Evolutionary conservation across 2,888 invertebrate genomes (phyloP), one percentile per base, ranked within the genome.

Genomic region (Aquatica leii): DNA sequence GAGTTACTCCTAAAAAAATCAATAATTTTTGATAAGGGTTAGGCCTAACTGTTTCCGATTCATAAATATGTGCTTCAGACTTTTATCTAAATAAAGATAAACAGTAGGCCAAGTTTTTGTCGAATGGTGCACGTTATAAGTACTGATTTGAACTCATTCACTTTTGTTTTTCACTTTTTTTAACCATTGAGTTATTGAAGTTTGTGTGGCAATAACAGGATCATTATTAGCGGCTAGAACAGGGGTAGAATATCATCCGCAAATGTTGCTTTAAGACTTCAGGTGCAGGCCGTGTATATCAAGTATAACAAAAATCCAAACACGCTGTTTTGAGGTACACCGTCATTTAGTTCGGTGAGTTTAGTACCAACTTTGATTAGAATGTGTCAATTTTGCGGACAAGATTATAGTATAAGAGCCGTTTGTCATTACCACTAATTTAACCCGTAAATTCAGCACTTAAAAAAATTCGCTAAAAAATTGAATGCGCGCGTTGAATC

Each of bases 61-160:
- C n/a, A n/a, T 48, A 31, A 31, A 31, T 31, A 31, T 9, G 31
- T 31, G 31, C 9, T 31, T 48, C 4, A 4, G 48, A 6, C 18
- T 31, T 9, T 9, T 31, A 9, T 31, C 31, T 9, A 31, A 9
- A 9, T 31, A 9, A 9, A 15, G 48, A 48, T 48, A 18, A 18
- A 48, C 48, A 48, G 48, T 9, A 18, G 17, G 17, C 4, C 8
- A 15, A 18, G 17, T 48, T 48, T 20, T 8, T 48, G 8, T 48
- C 40, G 48, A 8, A n/a, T 48, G 48, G 63, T 68, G 12, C 62
- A 52, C 21, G 49, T 53, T n/a, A 21, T 31, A 14, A 5, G 40
- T 40, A n/a, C 40, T 6, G 57, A 59, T 48, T 67, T 67, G 4
- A 34, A 17, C 35, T 43, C 49, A 37, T 57, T 65, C 2, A 20